These are phyloP conservation scores for Grammomys surdaster DNA, from an alignment of 2,113 vertebrate species.

Conservation along the genomic window DNA sequence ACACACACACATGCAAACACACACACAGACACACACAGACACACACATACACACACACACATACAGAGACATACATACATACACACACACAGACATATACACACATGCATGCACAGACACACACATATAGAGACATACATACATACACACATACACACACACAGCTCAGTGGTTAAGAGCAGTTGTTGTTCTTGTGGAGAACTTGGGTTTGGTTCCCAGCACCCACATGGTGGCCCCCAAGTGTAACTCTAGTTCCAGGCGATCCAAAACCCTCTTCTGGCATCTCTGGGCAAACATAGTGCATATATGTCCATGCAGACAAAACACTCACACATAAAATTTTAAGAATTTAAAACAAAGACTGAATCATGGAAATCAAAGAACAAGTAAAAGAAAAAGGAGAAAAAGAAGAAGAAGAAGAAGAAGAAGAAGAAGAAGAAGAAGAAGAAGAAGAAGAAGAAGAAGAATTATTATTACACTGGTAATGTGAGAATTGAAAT, in stretches of 20 bases:
- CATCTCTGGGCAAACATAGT: neutral
- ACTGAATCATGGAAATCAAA: neutral
- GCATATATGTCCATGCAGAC: neutral
- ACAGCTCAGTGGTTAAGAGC: neutral
- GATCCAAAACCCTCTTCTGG: neutral
- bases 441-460: neutral
- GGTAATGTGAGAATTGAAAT: slow-evolving; percentile 5
- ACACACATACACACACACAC: neutral
- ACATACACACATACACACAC: neutral
- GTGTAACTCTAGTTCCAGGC: neutral
- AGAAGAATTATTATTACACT: neutral
- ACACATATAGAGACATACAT: neutral
- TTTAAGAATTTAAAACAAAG: neutral
- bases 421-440: neutral
- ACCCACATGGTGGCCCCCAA: neutral
- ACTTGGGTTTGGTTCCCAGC: neutral
- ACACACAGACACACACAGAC: neutral
- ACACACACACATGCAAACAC: neutral
- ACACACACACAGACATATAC: no score
- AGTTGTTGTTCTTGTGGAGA: neutral
- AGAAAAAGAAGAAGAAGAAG: neutral
- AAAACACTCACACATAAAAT: neutral
- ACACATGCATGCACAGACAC: neutral
- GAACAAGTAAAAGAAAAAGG: neutral
- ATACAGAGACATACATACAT: neutral